Conservation (phyloP, 2,113 vertebrate species). For the Numida meleagris region DNA sequence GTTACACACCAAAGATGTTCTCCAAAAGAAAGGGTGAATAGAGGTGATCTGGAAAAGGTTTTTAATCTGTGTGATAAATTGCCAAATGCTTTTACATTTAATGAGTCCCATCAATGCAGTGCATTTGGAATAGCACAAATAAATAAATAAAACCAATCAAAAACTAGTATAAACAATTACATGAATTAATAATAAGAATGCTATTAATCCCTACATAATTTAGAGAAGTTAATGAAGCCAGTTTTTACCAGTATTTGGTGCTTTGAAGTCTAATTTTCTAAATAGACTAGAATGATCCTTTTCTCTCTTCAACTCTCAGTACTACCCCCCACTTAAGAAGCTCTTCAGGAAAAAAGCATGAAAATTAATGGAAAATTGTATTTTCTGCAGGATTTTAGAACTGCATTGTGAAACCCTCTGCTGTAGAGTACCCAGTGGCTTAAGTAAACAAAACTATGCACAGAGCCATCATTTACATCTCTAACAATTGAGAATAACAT, state of each 20-base stretch:
- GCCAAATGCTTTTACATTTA: slow-evolving; percentile 75
- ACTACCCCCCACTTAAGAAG: background rate
- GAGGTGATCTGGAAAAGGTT: slow-evolving; percentile 69
- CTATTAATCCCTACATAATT: slow-evolving; percentile 68
- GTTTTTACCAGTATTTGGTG: slow-evolving; percentile 63
- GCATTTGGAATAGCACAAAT: slow-evolving; percentile 53
- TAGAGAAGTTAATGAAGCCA: slow-evolving; percentile 71
- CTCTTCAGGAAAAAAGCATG: background rate
- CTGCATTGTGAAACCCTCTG: background rate
- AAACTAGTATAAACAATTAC: slow-evolving; percentile 71
- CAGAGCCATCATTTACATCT: background rate
- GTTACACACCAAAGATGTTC: slow-evolving; percentile 52
- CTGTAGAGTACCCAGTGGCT: background rate
- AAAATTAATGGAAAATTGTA: slow-evolving; percentile 9
- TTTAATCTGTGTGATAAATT: slow-evolving; percentile 78
- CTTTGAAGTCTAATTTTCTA: slow-evolving; percentile 48
- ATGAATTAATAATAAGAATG: slow-evolving; percentile 77
- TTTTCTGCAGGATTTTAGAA: slow-evolving; percentile 13
- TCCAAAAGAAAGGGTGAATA: slow-evolving; percentile 68
- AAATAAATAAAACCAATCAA: slow-evolving; percentile 65
- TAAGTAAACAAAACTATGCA: background rate
- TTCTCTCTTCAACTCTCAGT: background rate
- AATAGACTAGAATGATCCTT: slow-evolving; percentile 12
- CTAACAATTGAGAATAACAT: background rate
- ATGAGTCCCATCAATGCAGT: slow-evolving; percentile 73